Conservation (phyloP, 2,113 vertebrate genomes). For the Catharus minimus region DNA sequence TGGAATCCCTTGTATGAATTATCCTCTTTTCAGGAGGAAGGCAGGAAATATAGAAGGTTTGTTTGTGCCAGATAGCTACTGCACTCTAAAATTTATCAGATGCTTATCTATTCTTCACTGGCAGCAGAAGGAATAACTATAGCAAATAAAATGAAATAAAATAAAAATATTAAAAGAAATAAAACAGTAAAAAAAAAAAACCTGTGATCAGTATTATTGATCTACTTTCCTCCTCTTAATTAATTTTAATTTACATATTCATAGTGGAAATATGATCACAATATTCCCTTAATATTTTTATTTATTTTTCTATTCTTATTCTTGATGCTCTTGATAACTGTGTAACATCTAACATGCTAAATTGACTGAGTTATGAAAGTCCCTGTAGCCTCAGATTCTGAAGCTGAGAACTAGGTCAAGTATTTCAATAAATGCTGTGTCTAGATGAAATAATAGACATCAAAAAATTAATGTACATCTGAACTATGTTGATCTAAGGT, state of each 20-base stretch:
- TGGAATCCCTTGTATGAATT: not conserved
- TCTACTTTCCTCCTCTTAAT: not conserved
- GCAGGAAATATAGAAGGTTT: not conserved
- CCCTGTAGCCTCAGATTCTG: not conserved
- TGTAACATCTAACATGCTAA: not conserved
- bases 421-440: not conserved
- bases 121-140: not conserved
- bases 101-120: not conserved
- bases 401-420: not conserved
- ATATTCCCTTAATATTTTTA: not conserved
- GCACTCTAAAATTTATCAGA: not conserved
- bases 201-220: not conserved
- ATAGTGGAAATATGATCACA: not conserved
- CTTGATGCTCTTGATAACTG: not conserved
- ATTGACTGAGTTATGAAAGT: not conserved
- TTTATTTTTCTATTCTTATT: not conserved
- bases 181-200: not conserved
- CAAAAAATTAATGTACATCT: not conserved
- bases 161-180: not conserved
- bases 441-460: not conserved
- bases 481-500: not conserved
- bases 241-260: not conserved
- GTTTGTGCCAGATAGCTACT: not conserved
- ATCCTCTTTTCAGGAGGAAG: not conserved
- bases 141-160: not conserved